Percentiles rank a stretch among this genome's conserved stretches.
Conservation (phyloP, 2,797 vertebrate species). For the Lycodopsis pacificus region DNA sequence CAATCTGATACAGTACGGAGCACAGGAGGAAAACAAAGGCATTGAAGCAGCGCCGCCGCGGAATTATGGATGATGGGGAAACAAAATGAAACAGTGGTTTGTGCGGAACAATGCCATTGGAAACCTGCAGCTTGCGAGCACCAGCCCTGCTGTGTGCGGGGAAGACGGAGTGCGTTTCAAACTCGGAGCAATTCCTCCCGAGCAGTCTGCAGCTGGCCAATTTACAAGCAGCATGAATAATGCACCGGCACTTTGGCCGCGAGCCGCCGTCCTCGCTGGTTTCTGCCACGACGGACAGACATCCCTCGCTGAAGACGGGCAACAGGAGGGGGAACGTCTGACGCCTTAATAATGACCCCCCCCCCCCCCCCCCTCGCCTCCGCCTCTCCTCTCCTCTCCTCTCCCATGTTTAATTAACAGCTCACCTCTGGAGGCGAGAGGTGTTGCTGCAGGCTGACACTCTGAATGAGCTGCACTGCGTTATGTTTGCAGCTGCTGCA, state of each 20-base stretch:
- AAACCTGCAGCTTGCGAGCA: conserved; percentile 51
- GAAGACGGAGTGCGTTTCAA: conserved; percentile 60
- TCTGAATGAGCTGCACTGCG: conserved; percentile 18
- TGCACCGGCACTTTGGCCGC: conserved; percentile 64
- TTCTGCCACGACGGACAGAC: conserved; percentile 48
- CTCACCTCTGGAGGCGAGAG: conserved; percentile 52
- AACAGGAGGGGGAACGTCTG: conserved; percentile 36
- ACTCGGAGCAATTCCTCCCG: conserved; percentile 64
- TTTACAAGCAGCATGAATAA: conserved; percentile 82
- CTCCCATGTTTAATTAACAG: conserved; percentile 67
- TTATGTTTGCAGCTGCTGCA: background rate
- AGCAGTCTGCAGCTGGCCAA: conserved; percentile 76
- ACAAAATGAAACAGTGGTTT: conserved; percentile 65
- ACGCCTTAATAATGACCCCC: conserved; percentile 46
- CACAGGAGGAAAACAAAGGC: conserved; percentile 33
- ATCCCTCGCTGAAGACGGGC: conserved; percentile 43
- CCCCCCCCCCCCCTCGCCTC: background rate
- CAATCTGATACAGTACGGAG: conserved; percentile 44
- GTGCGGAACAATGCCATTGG: conserved; percentile 33
- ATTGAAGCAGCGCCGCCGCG: conserved; percentile 28
- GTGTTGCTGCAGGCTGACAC: conserved; percentile 21
- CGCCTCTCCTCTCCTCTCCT: background rate
- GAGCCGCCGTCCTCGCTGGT: conserved; percentile 45
- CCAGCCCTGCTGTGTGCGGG: conserved; percentile 38
- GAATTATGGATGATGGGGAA: conserved; percentile 63